phyloP scores from a whole-genome alignment of 2,113 vertebrate species.

The Helogale parvula region DNA sequence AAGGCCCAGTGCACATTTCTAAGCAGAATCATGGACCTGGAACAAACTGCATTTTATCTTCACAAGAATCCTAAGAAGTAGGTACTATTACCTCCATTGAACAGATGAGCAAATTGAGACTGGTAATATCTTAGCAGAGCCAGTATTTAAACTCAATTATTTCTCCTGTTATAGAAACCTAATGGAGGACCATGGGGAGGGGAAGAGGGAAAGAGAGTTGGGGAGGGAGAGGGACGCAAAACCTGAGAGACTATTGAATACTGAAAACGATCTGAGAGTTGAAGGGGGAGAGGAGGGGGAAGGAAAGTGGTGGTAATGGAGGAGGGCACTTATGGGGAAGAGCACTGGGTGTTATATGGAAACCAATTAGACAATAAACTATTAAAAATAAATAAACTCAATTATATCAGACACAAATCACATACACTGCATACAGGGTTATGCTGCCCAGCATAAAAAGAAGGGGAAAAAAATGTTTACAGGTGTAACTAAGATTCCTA shows the following conservation, averaged over 20 bases:
- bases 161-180: too few species aligned
- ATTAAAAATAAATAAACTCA: background rate
- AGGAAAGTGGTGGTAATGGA: too few species aligned
- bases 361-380: too few species aligned
- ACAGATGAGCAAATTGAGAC: background rate
- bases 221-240: too few species aligned
- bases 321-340: too few species aligned
- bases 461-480: background rate
- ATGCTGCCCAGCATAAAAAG: background rate
- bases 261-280: too few species aligned
- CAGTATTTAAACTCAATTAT: background rate
- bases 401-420: background rate
- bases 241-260: too few species aligned
- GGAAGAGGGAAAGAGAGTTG: too few species aligned
- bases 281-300: too few species aligned
- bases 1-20: background rate
- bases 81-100: background rate
- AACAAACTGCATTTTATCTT: background rate
- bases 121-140: background rate
- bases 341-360: too few species aligned
- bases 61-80: background rate
- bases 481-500: background rate
- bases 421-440: accelerated
- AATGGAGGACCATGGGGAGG: too few species aligned
- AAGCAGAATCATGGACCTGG: background rate